Evolutionary conservation across 2,888 invertebrate genomes (phyloP).

Genomic region (Lepetodrilus schrolli): DNA sequence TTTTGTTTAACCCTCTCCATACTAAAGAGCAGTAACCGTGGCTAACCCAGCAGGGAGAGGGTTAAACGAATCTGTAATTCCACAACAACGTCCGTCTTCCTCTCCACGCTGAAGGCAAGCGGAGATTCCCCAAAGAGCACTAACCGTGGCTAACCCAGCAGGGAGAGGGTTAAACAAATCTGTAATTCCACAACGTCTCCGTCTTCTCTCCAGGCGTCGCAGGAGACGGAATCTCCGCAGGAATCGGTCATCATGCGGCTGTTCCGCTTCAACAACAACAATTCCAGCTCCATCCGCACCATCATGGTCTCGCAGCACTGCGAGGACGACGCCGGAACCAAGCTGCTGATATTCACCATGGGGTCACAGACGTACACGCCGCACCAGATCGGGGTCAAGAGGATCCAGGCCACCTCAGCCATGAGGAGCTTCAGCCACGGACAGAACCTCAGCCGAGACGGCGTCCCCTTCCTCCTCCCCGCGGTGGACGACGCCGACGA

Average conservation of each 20-base stretch:
- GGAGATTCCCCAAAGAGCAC: too few species aligned
- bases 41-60: too few species aligned
- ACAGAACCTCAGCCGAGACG: neutral
- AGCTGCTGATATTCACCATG: conserved; percentile 87
- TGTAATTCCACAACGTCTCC: too few species aligned
- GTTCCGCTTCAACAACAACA: conserved; percentile 82
- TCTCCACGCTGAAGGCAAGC: too few species aligned
- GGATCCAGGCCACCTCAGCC: conserved; percentile 80
- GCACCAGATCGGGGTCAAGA: conserved; percentile 84
- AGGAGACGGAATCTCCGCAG: conserved; percentile 86
- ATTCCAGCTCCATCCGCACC: conserved; percentile 86
- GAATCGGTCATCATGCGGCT: conserved; percentile 80
- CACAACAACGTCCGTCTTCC: too few species aligned
- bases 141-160: too few species aligned
- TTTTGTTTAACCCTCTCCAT: too few species aligned
- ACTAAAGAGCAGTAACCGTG: too few species aligned
- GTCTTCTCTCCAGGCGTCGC: conserved; percentile 82
- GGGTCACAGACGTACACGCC: conserved; percentile 89
- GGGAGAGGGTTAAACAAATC: too few species aligned
- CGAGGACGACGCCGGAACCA: conserved; percentile 73
- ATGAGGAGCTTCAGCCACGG: neutral
- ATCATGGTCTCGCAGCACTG: conserved; percentile 85
- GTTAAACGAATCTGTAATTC: too few species aligned
- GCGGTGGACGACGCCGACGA: conserved; percentile 58
- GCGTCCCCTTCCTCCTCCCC: conserved; percentile 47